phyloP scores from a whole-genome alignment of 2,888 invertebrate species.

The Aproaerema taeniolella region DNA sequence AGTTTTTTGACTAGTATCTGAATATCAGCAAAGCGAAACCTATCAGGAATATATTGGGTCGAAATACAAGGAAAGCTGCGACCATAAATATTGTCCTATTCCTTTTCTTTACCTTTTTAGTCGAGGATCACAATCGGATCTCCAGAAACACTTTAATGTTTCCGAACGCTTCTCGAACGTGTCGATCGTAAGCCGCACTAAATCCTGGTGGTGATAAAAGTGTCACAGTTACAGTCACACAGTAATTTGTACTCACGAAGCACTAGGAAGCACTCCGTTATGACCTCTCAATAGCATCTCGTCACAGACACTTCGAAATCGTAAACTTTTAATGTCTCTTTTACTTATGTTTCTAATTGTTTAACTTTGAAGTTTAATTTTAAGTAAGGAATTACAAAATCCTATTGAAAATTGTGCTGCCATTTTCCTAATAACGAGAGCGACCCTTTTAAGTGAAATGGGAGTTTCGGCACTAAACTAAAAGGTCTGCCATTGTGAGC shows the following conservation, averaged over 20 bases:
- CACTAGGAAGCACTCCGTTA: not conserved
- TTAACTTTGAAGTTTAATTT: slow-evolving; percentile 8
- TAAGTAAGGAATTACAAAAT: slow-evolving; percentile 16
- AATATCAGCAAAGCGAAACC: no score
- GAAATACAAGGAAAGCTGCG: no score
- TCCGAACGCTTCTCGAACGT: slow-evolving; percentile 25
- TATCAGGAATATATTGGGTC: no score
- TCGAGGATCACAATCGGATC: no score
- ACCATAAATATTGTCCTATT: no score
- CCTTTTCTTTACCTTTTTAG: no score
- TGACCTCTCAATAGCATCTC: no score
- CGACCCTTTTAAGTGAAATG: slow-evolving; percentile 30
- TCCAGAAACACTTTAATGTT: slow-evolving; percentile 45
- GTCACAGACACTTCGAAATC: not conserved
- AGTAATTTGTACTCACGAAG: slow-evolving; percentile 29
- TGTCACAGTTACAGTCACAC: slow-evolving; percentile 39
- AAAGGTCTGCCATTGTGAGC: slow-evolving; percentile 32
- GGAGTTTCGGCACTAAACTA: slow-evolving; percentile 34
- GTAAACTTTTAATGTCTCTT: slow-evolving; percentile 8
- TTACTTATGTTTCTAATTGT: not conserved
- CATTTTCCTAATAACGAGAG: slow-evolving; percentile 24
- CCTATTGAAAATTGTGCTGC: slow-evolving; percentile 21
- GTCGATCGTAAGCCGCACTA: slow-evolving; percentile 42
- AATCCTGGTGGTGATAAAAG: slow-evolving; percentile 42
- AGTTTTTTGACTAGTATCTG: no score